Base-by-base conservation (phyloP, 2,888 invertebrate genomes). In the Lamproptera curius region DNA sequence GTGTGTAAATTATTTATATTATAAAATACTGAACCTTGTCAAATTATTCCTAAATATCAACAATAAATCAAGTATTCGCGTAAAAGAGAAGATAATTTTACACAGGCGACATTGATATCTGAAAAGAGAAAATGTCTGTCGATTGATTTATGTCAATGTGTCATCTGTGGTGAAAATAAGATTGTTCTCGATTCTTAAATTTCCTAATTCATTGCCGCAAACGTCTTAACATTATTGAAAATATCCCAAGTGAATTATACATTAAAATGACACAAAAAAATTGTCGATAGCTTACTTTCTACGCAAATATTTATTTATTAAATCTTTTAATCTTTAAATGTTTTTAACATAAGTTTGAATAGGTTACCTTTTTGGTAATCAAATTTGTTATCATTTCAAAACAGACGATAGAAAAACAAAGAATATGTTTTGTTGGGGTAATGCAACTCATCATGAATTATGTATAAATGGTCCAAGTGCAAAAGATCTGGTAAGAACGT, bases 341-440 rank as follows among this genome's bases (percentile, higher is more conserved):
- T n/a, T n/a, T n/a, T n/a, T n/a, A n/a, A n/a, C n/a, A n/a, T n/a
- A 40, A 38, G 50, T 52, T 52, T 41, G 57, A 67, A 67, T 61
- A 80, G 76, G 78, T 76, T 78, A 76, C 63, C 42, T 50, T 47
- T 17, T 58, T 61, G 54, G 44, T 64, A 56, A 52, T 53, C 45
- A 52, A 66, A 63, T 66, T 59, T 53, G 59, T 55, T 61, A 1
- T 62, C 65, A 65, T 61, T 65, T 65, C 60, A 57, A 65, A 54
- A 48, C 57, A 53, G 48, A 51, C 55, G 23, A 42, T 58, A 52
- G 50, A 54, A n/a, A n/a, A n/a, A 59, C 49, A 51, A 56, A 50
- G 57, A 79, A 70, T 72, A 87, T 87, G 87, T 87, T 84, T 80
- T 87, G 87, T 70, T 87, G 87, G 87, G 87, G 87, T 58, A 87